Evolutionary conservation across 2,888 invertebrate species (phyloP).

Genomic region (Synanthedon andrenaeformis): DNA sequence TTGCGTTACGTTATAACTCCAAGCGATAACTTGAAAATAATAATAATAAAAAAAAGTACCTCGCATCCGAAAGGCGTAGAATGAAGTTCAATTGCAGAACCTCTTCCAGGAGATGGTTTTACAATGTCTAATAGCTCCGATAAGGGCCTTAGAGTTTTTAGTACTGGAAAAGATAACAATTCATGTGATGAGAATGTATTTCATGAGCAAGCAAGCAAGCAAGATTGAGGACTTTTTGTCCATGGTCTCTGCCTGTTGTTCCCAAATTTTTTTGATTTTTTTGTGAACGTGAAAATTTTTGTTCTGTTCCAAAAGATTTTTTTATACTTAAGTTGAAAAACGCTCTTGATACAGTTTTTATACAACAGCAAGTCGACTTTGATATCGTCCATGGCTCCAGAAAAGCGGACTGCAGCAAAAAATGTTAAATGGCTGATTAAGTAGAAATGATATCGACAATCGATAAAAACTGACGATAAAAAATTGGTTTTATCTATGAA

Average conservation of each 20-base stretch:
- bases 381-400: no score
- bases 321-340: background rate
- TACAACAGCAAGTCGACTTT: background rate
- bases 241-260: no score
- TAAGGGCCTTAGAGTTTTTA: conserved; percentile 42
- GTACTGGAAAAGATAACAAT: conserved; percentile 18
- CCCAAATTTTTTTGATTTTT: no score
- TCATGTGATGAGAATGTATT: background rate
- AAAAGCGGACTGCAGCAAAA: no score
- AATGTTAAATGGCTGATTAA: no score
- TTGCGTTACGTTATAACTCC: no score
- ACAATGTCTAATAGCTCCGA: conserved; percentile 52
- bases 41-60: conserved; percentile 16
- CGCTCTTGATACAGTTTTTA: background rate
- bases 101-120: conserved; percentile 41
- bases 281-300: background rate
- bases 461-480: no score
- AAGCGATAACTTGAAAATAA: no score
- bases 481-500: no score
- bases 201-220: background rate
- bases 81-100: conserved; percentile 44
- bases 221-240: no score
- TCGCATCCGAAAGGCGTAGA: conserved; percentile 63
- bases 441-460: no score
- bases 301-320: background rate